Base-by-base conservation (phyloP, 1,140 invertebrate genomes). In the Lepeophtheirus salmonis region DNA sequence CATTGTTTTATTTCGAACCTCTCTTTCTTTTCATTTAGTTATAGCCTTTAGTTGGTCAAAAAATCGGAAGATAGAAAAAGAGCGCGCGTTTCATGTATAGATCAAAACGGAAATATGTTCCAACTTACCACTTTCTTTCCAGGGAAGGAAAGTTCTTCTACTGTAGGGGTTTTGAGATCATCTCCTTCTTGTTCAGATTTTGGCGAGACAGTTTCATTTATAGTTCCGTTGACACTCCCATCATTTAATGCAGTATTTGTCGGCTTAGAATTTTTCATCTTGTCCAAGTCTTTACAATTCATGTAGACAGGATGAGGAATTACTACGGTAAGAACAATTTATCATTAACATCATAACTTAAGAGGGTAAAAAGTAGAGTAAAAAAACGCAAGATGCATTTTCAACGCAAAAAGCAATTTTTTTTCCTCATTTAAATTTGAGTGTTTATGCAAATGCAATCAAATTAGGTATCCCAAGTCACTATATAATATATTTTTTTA, bases 261-360 rank as follows among this genome's bases (percentile, higher is more conserved):
- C 21, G 4, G 50, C 12, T 10, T 18, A 52, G n/a, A 18, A 4
- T 52, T 52, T 52, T 22, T 16, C 20, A 52, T 52, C 12, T 30
- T 30, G 21, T 57, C 26, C 55, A 57, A 23, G 21, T 57, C 55
- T 26, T 57, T 25, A n/a, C 20, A 17, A 48, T 57, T 57, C 55
- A 57, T 57, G 55, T 57, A 52, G n/a, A 52, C 50, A 21, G 50
- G 50, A 18, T 52, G 50, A 52, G 50, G 50, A 22, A 52, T 52
- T 10, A 52, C 50, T 52, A n/a, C 30, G n/a, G n/a, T n/a, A n/a
- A n/a, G n/a, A n/a, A n/a, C n/a, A n/a, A n/a, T n/a, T n/a, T n/a
- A n/a, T n/a, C n/a, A n/a, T n/a, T n/a, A n/a, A n/a, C n/a, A n/a
- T n/a, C n/a, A n/a, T n/a, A n/a, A n/a, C n/a, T n/a, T n/a, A n/a